These are phyloP conservation scores for Chironomus riparius DNA, from an alignment of 2,888 invertebrate species.

Conservation along the genomic window DNA sequence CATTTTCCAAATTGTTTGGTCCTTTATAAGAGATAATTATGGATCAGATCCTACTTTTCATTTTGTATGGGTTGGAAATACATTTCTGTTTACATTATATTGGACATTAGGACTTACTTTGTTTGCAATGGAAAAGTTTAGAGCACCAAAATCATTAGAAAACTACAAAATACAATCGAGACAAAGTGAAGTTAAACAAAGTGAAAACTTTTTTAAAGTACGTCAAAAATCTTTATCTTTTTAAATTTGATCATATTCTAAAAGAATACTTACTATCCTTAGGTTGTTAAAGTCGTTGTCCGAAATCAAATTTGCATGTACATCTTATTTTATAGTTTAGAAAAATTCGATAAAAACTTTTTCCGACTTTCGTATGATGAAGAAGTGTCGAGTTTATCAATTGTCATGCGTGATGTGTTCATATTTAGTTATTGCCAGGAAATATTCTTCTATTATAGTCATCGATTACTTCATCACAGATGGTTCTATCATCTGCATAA, in stretches of 20 bases:
- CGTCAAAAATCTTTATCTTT: background rate
- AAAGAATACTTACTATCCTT: background rate
- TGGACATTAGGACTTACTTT: background rate
- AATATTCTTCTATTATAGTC: slow-evolving; percentile 25
- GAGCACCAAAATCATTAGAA: background rate
- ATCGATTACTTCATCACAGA: slow-evolving; percentile 23
- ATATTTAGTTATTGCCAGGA: background rate
- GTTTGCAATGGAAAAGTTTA: background rate
- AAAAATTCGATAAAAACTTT: background rate
- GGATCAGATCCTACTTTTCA: background rate
- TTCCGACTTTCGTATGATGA: background rate
- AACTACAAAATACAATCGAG: background rate
- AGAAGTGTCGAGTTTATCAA: slow-evolving; percentile 8
- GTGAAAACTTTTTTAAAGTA: background rate
- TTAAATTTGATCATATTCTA: background rate
- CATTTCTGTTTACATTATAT: background rate
- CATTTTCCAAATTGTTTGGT: background rate
- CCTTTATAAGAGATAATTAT: background rate
- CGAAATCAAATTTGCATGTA: background rate
- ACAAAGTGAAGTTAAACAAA: background rate
- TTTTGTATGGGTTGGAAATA: background rate
- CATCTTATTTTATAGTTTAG: background rate
- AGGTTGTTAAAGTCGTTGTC: background rate
- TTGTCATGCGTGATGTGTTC: background rate
- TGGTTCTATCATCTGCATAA: slow-evolving; percentile 22